Conservation (phyloP, 2,888 invertebrate genomes). For the Homarus gammarus region DNA sequence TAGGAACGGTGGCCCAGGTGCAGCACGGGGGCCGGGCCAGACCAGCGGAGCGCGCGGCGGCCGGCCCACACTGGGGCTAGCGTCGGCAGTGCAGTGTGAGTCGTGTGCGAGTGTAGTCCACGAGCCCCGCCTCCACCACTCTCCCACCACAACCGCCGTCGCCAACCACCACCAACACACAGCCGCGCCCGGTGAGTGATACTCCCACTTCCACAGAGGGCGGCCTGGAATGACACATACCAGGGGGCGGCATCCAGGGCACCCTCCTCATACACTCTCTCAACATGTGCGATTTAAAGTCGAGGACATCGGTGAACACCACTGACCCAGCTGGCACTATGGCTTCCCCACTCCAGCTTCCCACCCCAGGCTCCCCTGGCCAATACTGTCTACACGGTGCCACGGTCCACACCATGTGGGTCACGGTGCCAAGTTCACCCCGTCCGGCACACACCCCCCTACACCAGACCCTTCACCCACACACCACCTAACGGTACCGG, state of each 20-base stretch:
- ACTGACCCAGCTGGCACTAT: neutral
- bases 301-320: neutral
- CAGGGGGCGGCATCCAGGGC: no score
- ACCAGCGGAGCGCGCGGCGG: neutral
- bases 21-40: constrained; percentile 11
- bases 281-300: neutral
- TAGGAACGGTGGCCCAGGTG: neutral
- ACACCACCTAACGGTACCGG: no score
- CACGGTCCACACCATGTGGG: neutral
- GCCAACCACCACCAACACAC: neutral
- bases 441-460: neutral
- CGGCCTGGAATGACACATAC: neutral
- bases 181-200: constrained; percentile 24
- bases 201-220: neutral
- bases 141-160: neutral
- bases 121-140: neutral
- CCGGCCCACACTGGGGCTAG: neutral
- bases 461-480: neutral
- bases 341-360: neutral
- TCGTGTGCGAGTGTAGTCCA: constrained; percentile 21
- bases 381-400: neutral
- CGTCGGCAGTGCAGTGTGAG: constrained; percentile 26
- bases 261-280: neutral
- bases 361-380: no score
- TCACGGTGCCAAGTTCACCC: neutral